Evolutionary conservation across 2,797 vertebrate genomes (phyloP), one percentile per base, ranked within the genome.

Genomic region (Schizopygopsis pylzovi): DNA sequence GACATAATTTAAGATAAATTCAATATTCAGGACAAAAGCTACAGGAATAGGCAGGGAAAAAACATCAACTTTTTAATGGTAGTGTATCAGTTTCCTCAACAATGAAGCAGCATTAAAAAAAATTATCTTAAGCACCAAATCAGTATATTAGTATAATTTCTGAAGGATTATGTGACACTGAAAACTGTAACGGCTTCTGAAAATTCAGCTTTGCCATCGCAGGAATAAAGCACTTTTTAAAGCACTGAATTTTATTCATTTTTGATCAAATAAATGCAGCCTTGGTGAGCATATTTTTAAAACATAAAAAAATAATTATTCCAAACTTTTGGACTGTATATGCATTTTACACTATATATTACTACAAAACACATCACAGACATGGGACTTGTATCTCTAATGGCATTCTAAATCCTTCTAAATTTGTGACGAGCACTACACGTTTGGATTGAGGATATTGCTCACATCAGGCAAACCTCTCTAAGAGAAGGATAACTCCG

Each of bases 1-100:
- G 37, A 47, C 49, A 65, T 28, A 73, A 82, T 68, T 82, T 37
- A 16, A 72, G 47, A 28, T 70, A n/a, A 78, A 82, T 77, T 1
- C 61, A 87, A 83, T 68, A 54, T 77, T 37, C 39, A 16, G 54
- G 54, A 79, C 54, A 7, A 59, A 78, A 25, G 39, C 39, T 41
- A 41, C 16, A 68, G 43, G 43, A 43, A 11, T 3, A 10, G 43
- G 9, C 43, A 45, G 10, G 43, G 43, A 10, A 11, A 11, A 43
- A 45, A 41, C 41, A 45, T 11, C 43, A 11, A 45, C 43, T 45
- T 45, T 54, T 52, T 16, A 52, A 52, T 52, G 22, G 20, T n/a
- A n/a, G 54, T 59, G 15, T 52, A 59, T 59, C 54, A n/a, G 54
- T 11, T 59, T 22, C 54, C 7, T n/a, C 54, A 59, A 59, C 10